Evolutionary conservation across 2,797 vertebrate species (phyloP), one percentile per base, ranked within the genome.

Genomic region (Danio kyathit): DNA sequence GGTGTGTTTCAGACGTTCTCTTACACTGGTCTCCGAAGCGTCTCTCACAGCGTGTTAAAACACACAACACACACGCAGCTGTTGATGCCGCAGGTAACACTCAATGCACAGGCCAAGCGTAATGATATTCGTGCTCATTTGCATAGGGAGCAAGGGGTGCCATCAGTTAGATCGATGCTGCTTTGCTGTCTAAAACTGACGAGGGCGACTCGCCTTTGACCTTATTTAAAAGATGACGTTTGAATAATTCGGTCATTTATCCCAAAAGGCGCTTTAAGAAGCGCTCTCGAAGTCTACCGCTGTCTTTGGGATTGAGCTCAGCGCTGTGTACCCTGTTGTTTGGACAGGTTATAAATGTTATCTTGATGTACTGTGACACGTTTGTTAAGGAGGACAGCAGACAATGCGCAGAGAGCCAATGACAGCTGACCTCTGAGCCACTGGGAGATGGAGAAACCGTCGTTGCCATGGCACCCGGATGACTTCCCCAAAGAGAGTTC

Each of bases 21-120:
- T 88, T 90, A 89, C 88, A 87, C 90, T 88, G 86, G 88, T 81
- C 79, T 89, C 86, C 87, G 87, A 89, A 93, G 88, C 86, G 16
- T 49, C 85, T 74, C 90, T 89, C 80, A 81, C 88, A 89, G 91
- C 89, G 84, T 76, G 88, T 83, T 86, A 89, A 92, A 90, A 90
- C 87, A 92, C 88, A 93, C 87, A 90, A 67, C 43, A 88, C 86
- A 72, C 66, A 87, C 17, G 46, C 86, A 87, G 83, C 86, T 87
- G 88, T 88, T 88, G 89, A 92, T 91, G 91, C 89, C 86, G 83
- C 85, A 65, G 88, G 90, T 88, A 89, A 88, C 76, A 89, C 89
- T 90, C 84, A 87, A 89, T 90, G 91, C 88, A 89, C 88, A 89
- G 76, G 85, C 83, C 86, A 79, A 48, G 84, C 80, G 88, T 91